Conservation (phyloP, 2,888 invertebrate genomes). For the Anthrax anthrax region DNA sequence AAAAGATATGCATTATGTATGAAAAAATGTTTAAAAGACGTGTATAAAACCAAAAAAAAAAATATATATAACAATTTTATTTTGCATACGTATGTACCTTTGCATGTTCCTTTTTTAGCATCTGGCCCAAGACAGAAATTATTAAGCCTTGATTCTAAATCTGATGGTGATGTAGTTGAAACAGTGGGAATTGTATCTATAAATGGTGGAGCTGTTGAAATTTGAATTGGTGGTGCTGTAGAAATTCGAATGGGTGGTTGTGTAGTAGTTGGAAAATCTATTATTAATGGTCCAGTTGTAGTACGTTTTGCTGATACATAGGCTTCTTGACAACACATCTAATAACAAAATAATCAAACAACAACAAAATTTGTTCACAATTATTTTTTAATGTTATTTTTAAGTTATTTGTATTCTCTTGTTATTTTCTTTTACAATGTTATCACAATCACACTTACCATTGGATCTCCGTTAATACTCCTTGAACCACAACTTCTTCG, state of each 20-base stretch:
- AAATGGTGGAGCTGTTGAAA: not conserved
- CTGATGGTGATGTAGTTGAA: constrained; percentile 12
- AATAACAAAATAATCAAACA: too few relatives aligned
- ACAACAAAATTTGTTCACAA: too few relatives aligned
- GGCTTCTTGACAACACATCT: constrained; percentile 13
- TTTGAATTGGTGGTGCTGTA: not conserved
- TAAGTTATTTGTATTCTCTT: too few relatives aligned
- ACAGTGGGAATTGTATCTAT: constrained; percentile 11
- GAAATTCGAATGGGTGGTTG: too few relatives aligned
- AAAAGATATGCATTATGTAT: too few relatives aligned
- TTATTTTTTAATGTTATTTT: too few relatives aligned
- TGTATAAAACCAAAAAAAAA: too few relatives aligned
- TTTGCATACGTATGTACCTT: not conserved
- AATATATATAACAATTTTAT: too few relatives aligned
- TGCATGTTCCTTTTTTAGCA: constrained; percentile 10
- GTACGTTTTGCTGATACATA: not conserved
- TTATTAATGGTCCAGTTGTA: not conserved
- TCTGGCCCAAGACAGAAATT: constrained; percentile 18
- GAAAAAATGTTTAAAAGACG: too few relatives aligned
- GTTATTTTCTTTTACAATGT: too few relatives aligned
- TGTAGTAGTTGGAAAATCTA: too few relatives aligned
- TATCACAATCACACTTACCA: too few relatives aligned
- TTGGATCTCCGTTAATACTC: constrained; percentile 24
- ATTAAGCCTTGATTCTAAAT: constrained; percentile 16
- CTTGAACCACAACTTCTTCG: constrained; percentile 27